Evolutionary conservation across 2,888 invertebrate genomes (phyloP), one percentile per base, ranked within the genome.

Genomic region (Epinotia ramella): DNA sequence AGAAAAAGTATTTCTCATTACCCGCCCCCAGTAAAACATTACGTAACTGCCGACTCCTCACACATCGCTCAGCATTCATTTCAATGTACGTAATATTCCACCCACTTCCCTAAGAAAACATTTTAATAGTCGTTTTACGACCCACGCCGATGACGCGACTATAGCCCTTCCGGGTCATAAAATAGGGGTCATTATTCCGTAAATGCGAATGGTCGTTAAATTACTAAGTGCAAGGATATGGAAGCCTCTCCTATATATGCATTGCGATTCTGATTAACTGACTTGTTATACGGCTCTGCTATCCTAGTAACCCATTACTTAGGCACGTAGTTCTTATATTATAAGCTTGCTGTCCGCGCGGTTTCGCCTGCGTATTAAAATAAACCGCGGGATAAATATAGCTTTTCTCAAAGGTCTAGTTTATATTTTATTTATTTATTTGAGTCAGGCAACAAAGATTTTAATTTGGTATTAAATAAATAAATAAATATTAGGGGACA

Each of bases 241-340:
- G 62, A 20, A 11, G n/a, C 24, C 44, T 7, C 53, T 59, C 18
- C 53, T 28, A 53, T 57, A 66, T 53, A 62, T 66, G 53, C 62
- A 68, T 63, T 63, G 56, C 28, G 44, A 44, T 79, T 77, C 74
- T 65, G 81, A 73, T 81, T 81, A 78, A 63, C 71, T 68, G 11
- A n/a, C n/a, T 12, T n/a, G 0, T 12, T n/a, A 12, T 12, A 18
- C 13, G 18, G 33, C 13, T 67, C 9, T 24, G 59, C 12, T 65
- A 24, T 1, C 28, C 56, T 57, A 7, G 13, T 56, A 56, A 28
- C 67, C 18, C 18, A n/a, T 56, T 40, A 28, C 20, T 46, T 13
- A 46, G 13, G 33, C 33, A 33, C 7, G 6, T 33, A 33, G 13
- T 46, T 46, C 46, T 4, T 46, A 46, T 12, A 46, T 46, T 46